A percentile compares a stretch with the other conserved stretches of the same genome.
Conservation (phyloP, 2,797 vertebrate genomes). For the Eulemur albifrons region DNA sequence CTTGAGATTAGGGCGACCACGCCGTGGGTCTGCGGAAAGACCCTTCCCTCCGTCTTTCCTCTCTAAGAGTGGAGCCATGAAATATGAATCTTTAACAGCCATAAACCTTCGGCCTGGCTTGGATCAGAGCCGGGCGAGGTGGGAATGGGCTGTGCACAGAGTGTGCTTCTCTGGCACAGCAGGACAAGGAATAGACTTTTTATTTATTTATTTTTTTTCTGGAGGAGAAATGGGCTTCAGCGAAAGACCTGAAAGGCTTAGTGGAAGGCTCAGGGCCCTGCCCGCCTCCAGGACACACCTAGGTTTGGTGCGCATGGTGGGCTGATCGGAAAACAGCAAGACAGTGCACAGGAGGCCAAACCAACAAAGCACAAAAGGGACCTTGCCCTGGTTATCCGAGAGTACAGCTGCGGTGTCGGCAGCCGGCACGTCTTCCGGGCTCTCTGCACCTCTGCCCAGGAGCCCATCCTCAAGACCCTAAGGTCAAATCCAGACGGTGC, state of each 20-base stretch:
- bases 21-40: background rate
- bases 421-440: background rate
- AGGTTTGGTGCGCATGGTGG: no score
- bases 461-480: no score
- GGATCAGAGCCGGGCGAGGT: no score
- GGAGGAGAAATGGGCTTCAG: background rate
- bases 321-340: no score
- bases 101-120: background rate
- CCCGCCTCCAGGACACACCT: background rate
- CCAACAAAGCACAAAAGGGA: background rate
- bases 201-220: background rate
- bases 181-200: no score
- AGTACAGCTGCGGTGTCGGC: no score
- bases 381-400: background rate
- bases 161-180: background rate
- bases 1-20: background rate
- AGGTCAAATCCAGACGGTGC: no score
- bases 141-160: background rate
- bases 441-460: background rate
- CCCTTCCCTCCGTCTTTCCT: background rate
- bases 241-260: background rate
- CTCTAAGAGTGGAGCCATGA: background rate
- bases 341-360: rapidly evolving
- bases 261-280: background rate
- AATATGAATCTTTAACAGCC: background rate